Evolutionary conservation across 2,888 invertebrate genomes (phyloP), one percentile per base, ranked within the genome.

Genomic region (Coleophora flavipennella): DNA sequence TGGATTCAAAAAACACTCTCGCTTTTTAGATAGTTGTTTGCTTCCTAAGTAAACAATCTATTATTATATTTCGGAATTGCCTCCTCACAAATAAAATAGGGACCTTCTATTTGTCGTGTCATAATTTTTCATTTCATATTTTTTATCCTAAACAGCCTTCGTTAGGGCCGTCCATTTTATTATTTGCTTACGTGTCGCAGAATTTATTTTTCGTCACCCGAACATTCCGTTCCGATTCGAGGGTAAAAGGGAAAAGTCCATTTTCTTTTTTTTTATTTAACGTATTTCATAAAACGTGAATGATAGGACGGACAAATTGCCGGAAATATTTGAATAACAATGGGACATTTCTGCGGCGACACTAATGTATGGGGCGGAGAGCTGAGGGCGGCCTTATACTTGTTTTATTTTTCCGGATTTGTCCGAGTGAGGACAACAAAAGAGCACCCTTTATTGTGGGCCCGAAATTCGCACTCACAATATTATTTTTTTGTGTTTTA

Each of bases 301-400:
- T 64, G 76, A 75, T 72, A 71, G 73, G 64, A 72, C 68, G 74
- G 80, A 80, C 78, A 78, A 83, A 80, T 78, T 77, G 75, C 73
- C 72, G 76, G 75, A 80, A 80, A 77, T 77, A 80, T 84, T 84
- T 83, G 78, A 81, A 81, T 83, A 76, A 78, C 73, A 84, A 80
- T 79, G 75, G 77, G 62, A 67, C 67, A 67, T 74, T 79, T 72
- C 70, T 56, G 61, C 68, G 71, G 20, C n/a, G 66, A 62, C 69
- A 78, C 78, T 81, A 83, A 81, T 80, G 78, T 76, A 72, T 72
- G 67, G 76, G 80, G 78, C 78, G 78, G 77, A 74, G 68, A 60
- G 59, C 55, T 44, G 62, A 67, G 68, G 67, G 64, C 55, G 59
- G 62, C 66, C 66, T 60, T 69, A 80, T 80, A 78, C 80, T 78